These are phyloP conservation scores for Henicopernis longicauda DNA, from an alignment of 2,113 vertebrate species.

Conservation along the genomic window DNA sequence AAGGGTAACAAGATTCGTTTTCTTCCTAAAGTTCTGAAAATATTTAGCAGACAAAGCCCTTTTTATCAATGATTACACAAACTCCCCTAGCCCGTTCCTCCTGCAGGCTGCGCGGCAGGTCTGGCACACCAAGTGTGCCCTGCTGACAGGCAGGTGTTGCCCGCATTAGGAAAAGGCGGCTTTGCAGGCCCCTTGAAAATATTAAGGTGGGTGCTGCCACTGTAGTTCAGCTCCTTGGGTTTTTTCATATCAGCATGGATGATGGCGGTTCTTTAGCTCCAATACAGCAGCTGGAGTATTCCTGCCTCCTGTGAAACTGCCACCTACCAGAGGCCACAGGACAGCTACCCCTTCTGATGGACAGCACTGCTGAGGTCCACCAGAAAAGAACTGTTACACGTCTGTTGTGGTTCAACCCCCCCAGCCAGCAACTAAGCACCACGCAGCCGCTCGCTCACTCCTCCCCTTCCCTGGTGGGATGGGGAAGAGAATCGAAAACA, in stretches of 20 bases:
- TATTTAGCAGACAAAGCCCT: background rate
- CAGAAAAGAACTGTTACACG: background rate
- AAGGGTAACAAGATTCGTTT: background rate
- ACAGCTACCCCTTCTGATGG: background rate
- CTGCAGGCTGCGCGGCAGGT: background rate
- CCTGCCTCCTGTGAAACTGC: background rate
- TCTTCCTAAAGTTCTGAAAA: background rate
- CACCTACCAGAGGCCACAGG: background rate
- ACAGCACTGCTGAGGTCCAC: background rate
- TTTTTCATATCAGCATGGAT: background rate
- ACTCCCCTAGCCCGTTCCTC: background rate
- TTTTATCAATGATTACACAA: background rate
- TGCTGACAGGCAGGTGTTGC: background rate
- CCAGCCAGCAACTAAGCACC: too few species aligned
- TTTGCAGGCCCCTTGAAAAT: background rate
- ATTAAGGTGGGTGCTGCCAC: background rate
- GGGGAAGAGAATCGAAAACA: too few species aligned
- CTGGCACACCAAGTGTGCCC: background rate
- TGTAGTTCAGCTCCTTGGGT: background rate
- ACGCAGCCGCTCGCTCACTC: too few species aligned
- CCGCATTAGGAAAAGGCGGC: accelerated
- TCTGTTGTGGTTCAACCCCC: too few species aligned
- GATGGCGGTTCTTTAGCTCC: background rate
- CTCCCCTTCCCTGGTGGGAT: too few species aligned
- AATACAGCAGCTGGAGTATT: accelerated